These are phyloP conservation scores for Andrena hattorfiana DNA, from an alignment of 2,888 invertebrate species.

Conservation along the genomic window DNA sequence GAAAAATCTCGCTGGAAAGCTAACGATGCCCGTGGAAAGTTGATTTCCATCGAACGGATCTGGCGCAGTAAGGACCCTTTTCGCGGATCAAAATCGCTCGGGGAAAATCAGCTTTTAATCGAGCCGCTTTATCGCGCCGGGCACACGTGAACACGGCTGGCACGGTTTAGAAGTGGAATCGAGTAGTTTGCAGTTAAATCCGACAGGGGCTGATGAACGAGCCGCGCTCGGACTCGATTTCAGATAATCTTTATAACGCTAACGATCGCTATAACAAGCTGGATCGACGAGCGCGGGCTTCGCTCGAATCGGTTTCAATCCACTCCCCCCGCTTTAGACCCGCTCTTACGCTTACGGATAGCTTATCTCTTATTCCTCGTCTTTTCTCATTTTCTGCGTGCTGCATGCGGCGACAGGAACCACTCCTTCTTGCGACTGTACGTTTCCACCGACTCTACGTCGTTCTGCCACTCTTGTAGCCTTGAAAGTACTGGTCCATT, in stretches of 20 bases:
- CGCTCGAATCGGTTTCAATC: slow-evolving; percentile 67
- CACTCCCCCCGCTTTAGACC: slow-evolving; percentile 30
- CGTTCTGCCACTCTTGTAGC: slow-evolving; percentile 11
- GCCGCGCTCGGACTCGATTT: slow-evolving; percentile 43
- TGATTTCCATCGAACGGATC: slow-evolving; percentile 20
- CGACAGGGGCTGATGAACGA: slow-evolving; percentile 65
- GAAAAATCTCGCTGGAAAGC: slow-evolving; percentile 18
- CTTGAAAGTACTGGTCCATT: slow-evolving; percentile 47
- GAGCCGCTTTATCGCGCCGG: slow-evolving; percentile 46
- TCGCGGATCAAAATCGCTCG: neutral
- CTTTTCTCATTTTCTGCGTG: slow-evolving; percentile 51
- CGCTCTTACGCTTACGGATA: neutral
- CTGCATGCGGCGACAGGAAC: slow-evolving; percentile 52
- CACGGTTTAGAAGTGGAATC: slow-evolving; percentile 48
- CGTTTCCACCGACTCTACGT: slow-evolving; percentile 33
- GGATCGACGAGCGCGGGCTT: slow-evolving; percentile 59
- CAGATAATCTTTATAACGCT: slow-evolving; percentile 65
- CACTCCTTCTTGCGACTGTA: slow-evolving; percentile 18
- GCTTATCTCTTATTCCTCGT: slow-evolving; percentile 45
- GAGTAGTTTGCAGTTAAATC: slow-evolving; percentile 48
- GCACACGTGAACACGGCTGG: slow-evolving; percentile 1
- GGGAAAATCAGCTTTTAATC: slow-evolving; percentile 55
- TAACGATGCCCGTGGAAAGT: slow-evolving; percentile 1
- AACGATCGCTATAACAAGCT: slow-evolving; percentile 68
- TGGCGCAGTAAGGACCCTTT: neutral